Conservation (phyloP, 2,797 vertebrate species). For the Arnoldichthys spilopterus region DNA sequence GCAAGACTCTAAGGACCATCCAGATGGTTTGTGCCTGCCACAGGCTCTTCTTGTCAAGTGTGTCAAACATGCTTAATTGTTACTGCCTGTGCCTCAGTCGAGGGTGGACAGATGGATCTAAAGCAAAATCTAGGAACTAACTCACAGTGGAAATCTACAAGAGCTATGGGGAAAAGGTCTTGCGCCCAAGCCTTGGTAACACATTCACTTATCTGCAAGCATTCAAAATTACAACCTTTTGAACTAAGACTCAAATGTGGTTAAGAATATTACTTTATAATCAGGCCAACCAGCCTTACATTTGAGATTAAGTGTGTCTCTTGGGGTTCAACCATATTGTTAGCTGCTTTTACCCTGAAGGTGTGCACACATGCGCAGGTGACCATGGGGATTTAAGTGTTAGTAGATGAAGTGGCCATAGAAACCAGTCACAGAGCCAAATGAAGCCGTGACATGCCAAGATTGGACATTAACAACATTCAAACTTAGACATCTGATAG, state of each 20-base stretch:
- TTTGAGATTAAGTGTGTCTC: conserved; percentile 20
- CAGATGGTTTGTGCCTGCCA: conserved; percentile 75
- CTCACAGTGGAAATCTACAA: conserved; percentile 50
- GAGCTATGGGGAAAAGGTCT: conserved; percentile 49
- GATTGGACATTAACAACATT: too few species aligned
- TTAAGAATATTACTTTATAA: conserved; percentile 9
- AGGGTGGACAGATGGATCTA: conserved; percentile 60
- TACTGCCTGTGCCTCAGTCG: conserved; percentile 47
- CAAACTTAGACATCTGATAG: too few species aligned
- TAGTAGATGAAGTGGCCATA: conserved; percentile 60
- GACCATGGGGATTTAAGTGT: conserved; percentile 62
- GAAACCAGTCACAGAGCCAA: conserved; percentile 55
- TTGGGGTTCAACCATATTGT: conserved; percentile 26
- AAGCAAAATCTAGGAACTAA: conserved; percentile 61
- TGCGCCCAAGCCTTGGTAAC: conserved; percentile 35
- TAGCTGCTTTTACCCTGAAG: conserved; percentile 24
- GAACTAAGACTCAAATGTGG: conserved; percentile 11
- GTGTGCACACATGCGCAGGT: conserved; percentile 53
- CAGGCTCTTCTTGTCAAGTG: conserved; percentile 72
- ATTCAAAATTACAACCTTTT: conserved; percentile 53
- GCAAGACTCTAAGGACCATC: conserved; percentile 52
- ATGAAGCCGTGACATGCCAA: conserved; percentile 47
- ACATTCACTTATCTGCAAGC: conserved; percentile 52
- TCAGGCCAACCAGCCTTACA: conserved; percentile 19
- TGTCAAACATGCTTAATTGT: conserved; percentile 78